Evolutionary conservation across 2,113 vertebrate genomes (phyloP), one percentile per base, ranked within the genome.

Genomic region (Trichechus manatus): DNA sequence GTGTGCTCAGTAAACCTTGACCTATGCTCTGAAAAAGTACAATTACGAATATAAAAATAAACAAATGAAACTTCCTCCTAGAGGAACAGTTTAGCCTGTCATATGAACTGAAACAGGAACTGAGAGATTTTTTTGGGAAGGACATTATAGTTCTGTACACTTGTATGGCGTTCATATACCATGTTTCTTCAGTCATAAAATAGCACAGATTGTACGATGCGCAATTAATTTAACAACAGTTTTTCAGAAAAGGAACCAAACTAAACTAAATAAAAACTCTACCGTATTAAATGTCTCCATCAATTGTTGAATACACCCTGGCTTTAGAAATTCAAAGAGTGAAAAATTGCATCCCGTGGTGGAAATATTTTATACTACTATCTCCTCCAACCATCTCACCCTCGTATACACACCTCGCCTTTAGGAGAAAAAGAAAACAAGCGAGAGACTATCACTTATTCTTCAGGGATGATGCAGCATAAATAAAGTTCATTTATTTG

Each of bases 31-130:
- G 31, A 66, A 27, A 33, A 84, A 94, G 36, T 14, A 14, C 22
- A 87, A 75, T 31, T 89, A 39, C 20, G 33, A 80, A n/a, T 36
- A 72, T 42, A 61, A 90, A 97, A 96, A 91, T 64, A 96, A 93
- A 72, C 47, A 74, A 47, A 36, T 33, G 42, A n/a, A 77, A 89
- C 63, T 33, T 89, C 68, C 20, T 83, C 33, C 20, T n/a, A 2
- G 4, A 42, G 22, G 66, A 78, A 75, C 64, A 78, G 22, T 25
- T 66, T 17, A 50, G 81, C 19, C 20, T 82, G 27, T 77, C 47
- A 53, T 25, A 7, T 63, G 53, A 90, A 92, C 29, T 87, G 81
- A 96, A 92, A 95, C 5, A 33, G 50, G 63, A 97, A 83, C 44
- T 64, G 74, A 95, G 83, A 89, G 70, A 70, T 80, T 56, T 19